These are phyloP conservation scores for Tetramorium bicarinatum DNA, from an alignment of 2,888 invertebrate species.

Conservation along the genomic window DNA sequence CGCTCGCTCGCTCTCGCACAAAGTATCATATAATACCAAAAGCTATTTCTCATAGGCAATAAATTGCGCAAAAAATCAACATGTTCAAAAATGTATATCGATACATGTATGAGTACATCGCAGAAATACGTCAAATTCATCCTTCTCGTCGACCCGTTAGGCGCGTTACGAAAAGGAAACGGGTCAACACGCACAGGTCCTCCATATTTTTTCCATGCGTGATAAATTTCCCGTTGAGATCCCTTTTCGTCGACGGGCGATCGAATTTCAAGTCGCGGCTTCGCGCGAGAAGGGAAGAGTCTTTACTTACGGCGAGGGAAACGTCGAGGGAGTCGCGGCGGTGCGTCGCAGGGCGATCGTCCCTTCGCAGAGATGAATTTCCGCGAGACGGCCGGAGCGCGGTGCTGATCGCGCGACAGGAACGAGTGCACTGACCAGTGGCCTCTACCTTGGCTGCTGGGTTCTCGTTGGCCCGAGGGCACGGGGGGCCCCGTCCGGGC, in stretches of 20 bases:
- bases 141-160: background rate
- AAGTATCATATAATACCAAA: background rate
- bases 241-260: background rate
- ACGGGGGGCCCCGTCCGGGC: background rate
- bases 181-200: background rate
- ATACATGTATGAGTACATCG: background rate
- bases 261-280: background rate
- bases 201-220: background rate
- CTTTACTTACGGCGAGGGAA: slow-evolving; percentile 9
- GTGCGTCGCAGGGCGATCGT: too few species aligned
- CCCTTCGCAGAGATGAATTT: background rate
- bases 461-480: slow-evolving; percentile 38
- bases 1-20: background rate
- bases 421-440: slow-evolving; percentile 52
- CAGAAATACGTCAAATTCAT: background rate
- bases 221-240: background rate
- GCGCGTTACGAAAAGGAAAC: background rate
- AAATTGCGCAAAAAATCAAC: background rate
- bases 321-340: too few species aligned
- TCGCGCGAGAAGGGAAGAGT: background rate
- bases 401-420: slow-evolving; percentile 19
- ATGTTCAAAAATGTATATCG: background rate
- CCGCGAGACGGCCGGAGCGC: background rate
- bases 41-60: too few species aligned
- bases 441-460: slow-evolving; percentile 43